Evolutionary conservation across 2,888 invertebrate genomes (phyloP).

Genomic region (Serrognathus titanus): DNA sequence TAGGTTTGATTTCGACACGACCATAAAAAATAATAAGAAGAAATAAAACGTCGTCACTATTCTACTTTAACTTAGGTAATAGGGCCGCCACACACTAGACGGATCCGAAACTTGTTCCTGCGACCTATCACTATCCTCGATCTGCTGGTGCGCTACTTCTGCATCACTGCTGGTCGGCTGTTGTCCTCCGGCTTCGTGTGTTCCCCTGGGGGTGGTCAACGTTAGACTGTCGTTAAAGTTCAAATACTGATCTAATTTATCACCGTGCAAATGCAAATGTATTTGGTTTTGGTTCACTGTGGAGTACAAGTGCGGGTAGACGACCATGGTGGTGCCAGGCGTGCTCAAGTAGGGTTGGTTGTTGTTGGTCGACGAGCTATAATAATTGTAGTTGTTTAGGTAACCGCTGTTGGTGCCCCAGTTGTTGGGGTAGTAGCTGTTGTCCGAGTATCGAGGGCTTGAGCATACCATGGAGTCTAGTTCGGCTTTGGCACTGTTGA

Average conservation of each 20-base stretch:
- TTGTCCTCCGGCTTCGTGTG: conserved; percentile 9
- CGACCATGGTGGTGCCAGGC: conserved; percentile 65
- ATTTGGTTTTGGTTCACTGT: conserved; percentile 86
- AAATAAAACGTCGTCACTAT: not conserved
- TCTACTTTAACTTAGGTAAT: conserved; percentile 49
- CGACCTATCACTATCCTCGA: conserved; percentile 29
- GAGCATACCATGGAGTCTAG: conserved; percentile 39
- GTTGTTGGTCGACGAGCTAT: conserved; percentile 57
- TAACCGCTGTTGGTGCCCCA: conserved; percentile 48
- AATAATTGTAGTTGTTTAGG: conserved; percentile 68
- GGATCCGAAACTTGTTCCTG: conserved; percentile 47
- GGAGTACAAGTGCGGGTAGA: conserved; percentile 75
- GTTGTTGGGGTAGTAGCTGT: conserved; percentile 57
- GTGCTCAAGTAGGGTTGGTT: conserved; percentile 63
- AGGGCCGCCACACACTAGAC: conserved; percentile 71
- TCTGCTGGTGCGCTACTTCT: conserved; percentile 25
- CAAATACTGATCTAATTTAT: conserved; percentile 65
- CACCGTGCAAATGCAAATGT: conserved; percentile 66
- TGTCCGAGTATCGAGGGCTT: conserved; percentile 45
- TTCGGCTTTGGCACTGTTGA: conserved; percentile 40
- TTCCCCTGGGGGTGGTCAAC: conserved; percentile 11
- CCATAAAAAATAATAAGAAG: not conserved
- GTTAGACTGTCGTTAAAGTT: conserved; percentile 47
- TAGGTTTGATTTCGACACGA: not conserved
- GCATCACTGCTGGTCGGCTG: conserved; percentile 46